Percentiles rank a stretch among this genome's conserved stretches.
Conservation (phyloP, 2,113 vertebrate species). For the Toxostoma redivivum region DNA sequence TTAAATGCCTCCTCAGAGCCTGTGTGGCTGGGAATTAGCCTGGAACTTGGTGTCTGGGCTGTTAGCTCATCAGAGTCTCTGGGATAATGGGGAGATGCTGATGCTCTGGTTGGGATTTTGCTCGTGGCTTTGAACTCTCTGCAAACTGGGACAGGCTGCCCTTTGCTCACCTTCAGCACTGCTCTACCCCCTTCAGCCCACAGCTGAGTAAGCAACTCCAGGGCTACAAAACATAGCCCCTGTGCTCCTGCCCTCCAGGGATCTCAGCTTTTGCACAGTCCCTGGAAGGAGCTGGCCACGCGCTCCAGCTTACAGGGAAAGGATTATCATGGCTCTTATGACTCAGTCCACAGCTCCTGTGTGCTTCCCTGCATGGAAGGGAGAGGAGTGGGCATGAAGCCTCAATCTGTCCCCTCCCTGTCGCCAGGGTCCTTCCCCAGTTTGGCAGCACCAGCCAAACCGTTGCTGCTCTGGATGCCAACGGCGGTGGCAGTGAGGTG, state of each 20-base stretch:
- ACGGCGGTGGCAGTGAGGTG: not conserved
- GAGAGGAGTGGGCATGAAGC: not conserved
- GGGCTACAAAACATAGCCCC: not conserved
- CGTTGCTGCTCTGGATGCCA: accelerated
- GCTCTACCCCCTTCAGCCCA: not conserved
- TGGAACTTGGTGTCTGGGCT: not conserved
- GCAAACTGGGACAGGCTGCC: not conserved
- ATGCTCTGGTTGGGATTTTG: not conserved
- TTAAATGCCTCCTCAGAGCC: not conserved
- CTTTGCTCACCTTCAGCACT: slow-evolving; percentile 1
- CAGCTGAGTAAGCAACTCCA: not conserved
- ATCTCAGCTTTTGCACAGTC: not conserved
- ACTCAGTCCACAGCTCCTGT: not conserved
- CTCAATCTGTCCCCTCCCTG: not conserved
- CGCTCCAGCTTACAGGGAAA: not conserved
- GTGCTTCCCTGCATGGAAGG: not conserved
- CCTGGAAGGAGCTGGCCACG: not conserved
- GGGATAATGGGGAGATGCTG: not conserved
- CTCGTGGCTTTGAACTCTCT: not conserved
- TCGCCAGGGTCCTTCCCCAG: not conserved
- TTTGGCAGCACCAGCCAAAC: not conserved
- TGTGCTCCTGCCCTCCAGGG: not conserved
- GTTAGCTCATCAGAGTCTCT: not conserved
- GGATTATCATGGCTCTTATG: not conserved
- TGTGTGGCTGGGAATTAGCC: not conserved